A percentile compares a stretch with the other conserved stretches of the same genome.
Conservation (phyloP, 1,140 invertebrate species). For the Triops longicaudatus region DNA sequence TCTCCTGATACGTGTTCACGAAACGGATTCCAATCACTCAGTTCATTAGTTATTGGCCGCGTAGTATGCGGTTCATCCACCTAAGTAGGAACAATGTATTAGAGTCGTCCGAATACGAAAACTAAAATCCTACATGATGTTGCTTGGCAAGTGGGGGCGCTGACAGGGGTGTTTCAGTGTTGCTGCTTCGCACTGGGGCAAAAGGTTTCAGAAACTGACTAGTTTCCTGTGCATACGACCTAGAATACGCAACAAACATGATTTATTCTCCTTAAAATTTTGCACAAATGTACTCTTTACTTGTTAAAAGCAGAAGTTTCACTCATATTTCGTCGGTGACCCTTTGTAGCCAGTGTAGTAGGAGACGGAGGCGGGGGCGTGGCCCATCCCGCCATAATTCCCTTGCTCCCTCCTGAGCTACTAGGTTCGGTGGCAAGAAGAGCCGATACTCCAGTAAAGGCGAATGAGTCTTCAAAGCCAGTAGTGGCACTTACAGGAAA, state of each 20-base stretch:
- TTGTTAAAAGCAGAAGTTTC: slow-evolving; percentile 79
- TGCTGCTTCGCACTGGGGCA: slow-evolving; percentile 41
- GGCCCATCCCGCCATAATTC: slow-evolving; percentile 38
- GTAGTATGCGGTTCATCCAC: slow-evolving; percentile 36
- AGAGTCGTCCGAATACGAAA: slow-evolving; percentile 25
- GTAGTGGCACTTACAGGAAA: not conserved
- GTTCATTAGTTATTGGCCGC: slow-evolving; percentile 51
- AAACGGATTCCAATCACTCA: slow-evolving; percentile 73
- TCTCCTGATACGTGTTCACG: slow-evolving; percentile 64
- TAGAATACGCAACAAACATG: slow-evolving; percentile 35
- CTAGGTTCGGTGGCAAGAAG: slow-evolving; percentile 30
- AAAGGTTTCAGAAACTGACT: slow-evolving; percentile 65
- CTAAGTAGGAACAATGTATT: slow-evolving; percentile 30
- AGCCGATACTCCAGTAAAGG: slow-evolving; percentile 10
- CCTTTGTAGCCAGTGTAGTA: slow-evolving; percentile 33
- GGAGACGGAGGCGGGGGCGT: slow-evolving; percentile 48
- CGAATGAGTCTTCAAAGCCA: not conserved
- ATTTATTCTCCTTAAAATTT: slow-evolving; percentile 22
- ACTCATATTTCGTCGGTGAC: slow-evolving; percentile 70
- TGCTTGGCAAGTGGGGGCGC: not conserved
- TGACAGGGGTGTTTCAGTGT: slow-evolving; percentile 34
- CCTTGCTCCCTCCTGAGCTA: not conserved
- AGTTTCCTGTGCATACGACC: slow-evolving; percentile 63
- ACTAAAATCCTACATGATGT: slow-evolving; percentile 32
- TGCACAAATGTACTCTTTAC: slow-evolving; percentile 43